A percentile compares a stretch with the other conserved stretches of the same genome.
These are phyloP conservation scores for Leptopilina clavipes DNA, from an alignment of 1,140 invertebrate species.

Conservation along the genomic window DNA sequence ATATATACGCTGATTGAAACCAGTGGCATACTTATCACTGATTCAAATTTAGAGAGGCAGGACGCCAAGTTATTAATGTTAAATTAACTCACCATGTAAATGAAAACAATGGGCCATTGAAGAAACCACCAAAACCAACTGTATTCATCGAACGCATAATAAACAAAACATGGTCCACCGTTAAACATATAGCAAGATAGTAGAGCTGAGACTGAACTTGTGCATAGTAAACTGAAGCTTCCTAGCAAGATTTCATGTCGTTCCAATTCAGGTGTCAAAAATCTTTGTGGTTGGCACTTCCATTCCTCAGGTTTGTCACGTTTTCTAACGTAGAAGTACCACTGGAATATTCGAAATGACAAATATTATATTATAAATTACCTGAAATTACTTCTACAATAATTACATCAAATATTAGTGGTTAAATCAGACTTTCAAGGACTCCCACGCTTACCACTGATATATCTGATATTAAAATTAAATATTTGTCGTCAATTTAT, in stretches of 20 bases:
- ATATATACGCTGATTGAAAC: too few species aligned
- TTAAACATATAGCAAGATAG: conserved; percentile 81
- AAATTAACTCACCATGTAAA: conserved; percentile 76
- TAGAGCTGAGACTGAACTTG: conserved; percentile 75
- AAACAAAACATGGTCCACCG: conserved; percentile 80
- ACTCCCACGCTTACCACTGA: too few species aligned
- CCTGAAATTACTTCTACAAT: conserved; percentile 31
- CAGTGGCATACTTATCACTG: too few species aligned
- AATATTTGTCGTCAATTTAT: too few species aligned
- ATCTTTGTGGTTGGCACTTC: conserved; percentile 85
- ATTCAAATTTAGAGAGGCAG: too few species aligned
- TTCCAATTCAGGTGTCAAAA: conserved; percentile 80
- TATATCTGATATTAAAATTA: too few species aligned
- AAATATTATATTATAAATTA: background rate
- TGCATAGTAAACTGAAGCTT: conserved; percentile 77
- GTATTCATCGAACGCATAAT: conserved; percentile 79
- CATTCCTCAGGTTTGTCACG: conserved; percentile 78
- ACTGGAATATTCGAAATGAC: conserved; percentile 71
- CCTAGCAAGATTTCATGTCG: conserved; percentile 82
- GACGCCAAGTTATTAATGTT: too few species aligned
- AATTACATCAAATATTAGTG: background rate
- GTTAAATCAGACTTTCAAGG: too few species aligned
- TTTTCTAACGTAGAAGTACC: conserved; percentile 81
- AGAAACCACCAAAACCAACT: conserved; percentile 80
- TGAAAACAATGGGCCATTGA: conserved; percentile 79